These are phyloP conservation scores for Herpailurus yagouaroundi DNA, from an alignment of 2,113 vertebrate species.

Conservation along the genomic window DNA sequence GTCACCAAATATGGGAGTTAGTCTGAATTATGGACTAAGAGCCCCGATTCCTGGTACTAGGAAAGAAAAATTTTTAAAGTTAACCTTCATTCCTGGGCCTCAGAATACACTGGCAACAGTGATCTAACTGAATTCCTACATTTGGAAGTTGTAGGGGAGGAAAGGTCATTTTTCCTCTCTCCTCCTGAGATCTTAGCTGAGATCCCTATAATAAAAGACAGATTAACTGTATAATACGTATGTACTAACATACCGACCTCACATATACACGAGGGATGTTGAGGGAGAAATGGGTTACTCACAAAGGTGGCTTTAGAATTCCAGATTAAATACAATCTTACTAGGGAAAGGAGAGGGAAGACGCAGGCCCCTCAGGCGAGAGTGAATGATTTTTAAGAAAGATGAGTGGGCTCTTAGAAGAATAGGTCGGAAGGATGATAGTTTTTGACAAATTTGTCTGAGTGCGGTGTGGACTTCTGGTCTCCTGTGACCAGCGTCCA, in stretches of 20 bases:
- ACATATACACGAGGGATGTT: not conserved
- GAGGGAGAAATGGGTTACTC: not conserved
- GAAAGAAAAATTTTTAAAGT: not conserved
- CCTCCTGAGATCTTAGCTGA: not conserved
- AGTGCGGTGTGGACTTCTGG: not conserved
- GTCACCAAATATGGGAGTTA: not conserved
- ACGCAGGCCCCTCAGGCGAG: not conserved
- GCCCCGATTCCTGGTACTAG: not conserved
- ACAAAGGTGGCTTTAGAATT: not conserved
- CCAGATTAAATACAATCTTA: not conserved
- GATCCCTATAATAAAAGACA: not conserved
- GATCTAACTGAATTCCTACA: not conserved
- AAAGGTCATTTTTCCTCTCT: not conserved
- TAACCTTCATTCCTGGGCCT: not conserved
- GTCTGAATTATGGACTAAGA: not conserved
- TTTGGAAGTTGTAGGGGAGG: not conserved
- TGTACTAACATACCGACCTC: not conserved
- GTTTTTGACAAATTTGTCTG: not conserved
- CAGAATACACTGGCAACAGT: not conserved
- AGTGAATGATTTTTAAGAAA: not conserved
- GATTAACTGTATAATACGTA: not conserved
- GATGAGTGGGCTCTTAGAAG: not conserved
- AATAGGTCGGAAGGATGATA: not conserved
- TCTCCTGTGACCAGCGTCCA: not conserved
- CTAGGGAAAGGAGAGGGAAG: not conserved